A percentile compares a stretch with the other conserved stretches of the same genome.
These are phyloP conservation scores for Drosophila saltans DNA, from an alignment of 1,140 invertebrate species.

Conservation along the genomic window DNA sequence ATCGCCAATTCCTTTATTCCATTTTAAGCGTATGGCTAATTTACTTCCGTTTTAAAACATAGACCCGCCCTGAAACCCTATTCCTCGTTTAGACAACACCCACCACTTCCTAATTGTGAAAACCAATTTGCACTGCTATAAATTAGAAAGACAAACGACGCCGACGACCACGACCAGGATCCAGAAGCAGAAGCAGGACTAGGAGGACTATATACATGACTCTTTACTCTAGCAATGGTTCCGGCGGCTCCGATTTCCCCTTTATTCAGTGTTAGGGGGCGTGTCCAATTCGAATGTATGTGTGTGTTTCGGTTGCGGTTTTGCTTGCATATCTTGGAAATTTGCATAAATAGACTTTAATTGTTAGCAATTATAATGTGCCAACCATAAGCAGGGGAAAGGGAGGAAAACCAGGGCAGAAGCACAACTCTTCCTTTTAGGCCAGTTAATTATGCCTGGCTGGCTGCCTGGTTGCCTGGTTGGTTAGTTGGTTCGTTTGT, in stretches of 20 bases:
- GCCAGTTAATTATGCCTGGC: slow-evolving; percentile 55
- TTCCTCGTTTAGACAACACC: slow-evolving; percentile 53
- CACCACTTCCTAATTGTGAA: slow-evolving; percentile 81
- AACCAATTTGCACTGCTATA: slow-evolving; percentile 80
- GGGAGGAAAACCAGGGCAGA: slow-evolving; percentile 21
- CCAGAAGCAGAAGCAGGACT: background rate
- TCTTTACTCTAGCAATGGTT: background rate
- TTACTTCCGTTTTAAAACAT: slow-evolving; percentile 77
- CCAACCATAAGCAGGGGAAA: slow-evolving; percentile 24
- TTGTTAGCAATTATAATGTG: slow-evolving; percentile 81
- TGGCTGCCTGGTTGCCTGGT: background rate
- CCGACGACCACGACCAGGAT: slow-evolving; percentile 9
- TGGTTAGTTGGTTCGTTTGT: too few species aligned
- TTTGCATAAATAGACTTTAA: slow-evolving; percentile 82
- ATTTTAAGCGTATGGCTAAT: slow-evolving; percentile 53
- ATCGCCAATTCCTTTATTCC: slow-evolving; percentile 18
- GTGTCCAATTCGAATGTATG: slow-evolving; percentile 49
- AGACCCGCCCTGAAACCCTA: slow-evolving; percentile 39
- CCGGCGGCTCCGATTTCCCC: slow-evolving; percentile 7
- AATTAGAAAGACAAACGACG: slow-evolving; percentile 79
- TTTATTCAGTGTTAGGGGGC: slow-evolving; percentile 26
- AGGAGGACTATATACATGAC: too few species aligned
- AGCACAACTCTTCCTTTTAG: slow-evolving; percentile 20
- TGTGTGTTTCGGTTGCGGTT: slow-evolving; percentile 13
- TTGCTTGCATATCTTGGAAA: slow-evolving; percentile 73